Evolutionary conservation across 1,140 invertebrate species (phyloP).

Genomic region (Sipha flava): DNA sequence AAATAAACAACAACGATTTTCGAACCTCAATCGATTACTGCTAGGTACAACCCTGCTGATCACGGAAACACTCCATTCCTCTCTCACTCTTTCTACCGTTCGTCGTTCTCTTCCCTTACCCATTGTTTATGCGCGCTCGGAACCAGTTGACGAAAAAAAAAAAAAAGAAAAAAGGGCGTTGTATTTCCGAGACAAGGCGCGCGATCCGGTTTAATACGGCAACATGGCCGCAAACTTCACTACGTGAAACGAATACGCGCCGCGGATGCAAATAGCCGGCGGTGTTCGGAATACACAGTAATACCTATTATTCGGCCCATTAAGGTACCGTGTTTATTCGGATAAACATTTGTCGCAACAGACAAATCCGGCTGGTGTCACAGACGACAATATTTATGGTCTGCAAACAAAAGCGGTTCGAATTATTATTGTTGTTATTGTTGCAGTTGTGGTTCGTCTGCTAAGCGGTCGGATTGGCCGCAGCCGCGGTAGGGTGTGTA

Average conservation of each 20-base stretch:
- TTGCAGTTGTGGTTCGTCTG: not conserved
- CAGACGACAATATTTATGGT: slow-evolving; percentile 13
- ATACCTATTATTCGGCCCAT: not conserved
- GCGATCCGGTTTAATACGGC: not conserved
- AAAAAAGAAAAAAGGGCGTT: too few species aligned
- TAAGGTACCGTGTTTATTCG: slow-evolving; percentile 1
- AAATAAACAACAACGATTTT: too few species aligned
- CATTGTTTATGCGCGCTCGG: too few species aligned
- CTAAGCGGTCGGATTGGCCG: not conserved
- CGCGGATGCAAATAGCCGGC: not conserved
- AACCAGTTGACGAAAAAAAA: too few species aligned
- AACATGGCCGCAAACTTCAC: slow-evolving; percentile 10
- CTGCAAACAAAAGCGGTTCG: slow-evolving; percentile 4
- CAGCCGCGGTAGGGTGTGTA: not conserved
- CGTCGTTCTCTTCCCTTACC: too few species aligned
- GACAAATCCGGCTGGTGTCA: slow-evolving; percentile 12
- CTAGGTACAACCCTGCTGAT: too few species aligned
- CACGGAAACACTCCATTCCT: too few species aligned
- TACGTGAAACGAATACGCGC: not conserved
- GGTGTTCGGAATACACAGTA: not conserved
- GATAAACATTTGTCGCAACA: slow-evolving; percentile 12
- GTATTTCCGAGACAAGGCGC: not conserved
- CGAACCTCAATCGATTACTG: too few species aligned
- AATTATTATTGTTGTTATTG: slow-evolving; percentile 14
- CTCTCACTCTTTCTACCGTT: too few species aligned